Conservation (phyloP, 2,888 invertebrate genomes). For the Agrypnus murinus region DNA sequence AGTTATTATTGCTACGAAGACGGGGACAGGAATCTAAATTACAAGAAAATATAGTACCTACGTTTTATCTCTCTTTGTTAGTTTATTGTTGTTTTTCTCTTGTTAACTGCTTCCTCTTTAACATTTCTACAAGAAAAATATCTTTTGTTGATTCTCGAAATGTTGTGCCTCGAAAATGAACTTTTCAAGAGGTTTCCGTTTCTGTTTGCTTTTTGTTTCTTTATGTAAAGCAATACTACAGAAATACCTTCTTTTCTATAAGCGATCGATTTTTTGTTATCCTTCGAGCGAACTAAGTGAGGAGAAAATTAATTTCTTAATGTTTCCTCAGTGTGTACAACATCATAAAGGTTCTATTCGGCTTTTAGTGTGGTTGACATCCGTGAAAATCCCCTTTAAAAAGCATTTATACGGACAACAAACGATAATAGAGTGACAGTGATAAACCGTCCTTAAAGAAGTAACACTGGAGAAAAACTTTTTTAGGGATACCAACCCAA, state of each 20-base stretch:
- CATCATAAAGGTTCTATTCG: neutral
- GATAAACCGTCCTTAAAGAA: conserved; percentile 11
- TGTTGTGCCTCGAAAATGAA: no score
- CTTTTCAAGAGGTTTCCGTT: no score
- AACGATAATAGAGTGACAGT: conserved; percentile 19
- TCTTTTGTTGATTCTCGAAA: neutral
- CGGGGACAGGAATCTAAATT: conserved; percentile 2
- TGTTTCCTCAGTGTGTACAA: neutral
- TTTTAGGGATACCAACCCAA: no score
- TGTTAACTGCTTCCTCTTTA: neutral
- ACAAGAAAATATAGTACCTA: neutral
- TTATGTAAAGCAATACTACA: no score
- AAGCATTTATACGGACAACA: conserved; percentile 17
- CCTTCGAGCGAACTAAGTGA: neutral
- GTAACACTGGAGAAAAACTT: neutral
- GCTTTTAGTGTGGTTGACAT: conserved; percentile 14
- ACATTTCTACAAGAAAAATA: neutral
- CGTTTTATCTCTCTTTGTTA: neutral
- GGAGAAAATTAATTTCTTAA: conserved; percentile 4
- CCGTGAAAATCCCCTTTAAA: conserved; percentile 15
- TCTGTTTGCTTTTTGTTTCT: no score
- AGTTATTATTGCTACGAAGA: conserved; percentile 17
- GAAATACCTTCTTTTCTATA: no score
- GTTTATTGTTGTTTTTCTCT: neutral
- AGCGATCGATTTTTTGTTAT: neutral